A percentile compares a stretch with the other conserved stretches of the same genome.
phyloP scores from a whole-genome alignment of 2,888 invertebrate species.

The Nomada fabriciana region DNA sequence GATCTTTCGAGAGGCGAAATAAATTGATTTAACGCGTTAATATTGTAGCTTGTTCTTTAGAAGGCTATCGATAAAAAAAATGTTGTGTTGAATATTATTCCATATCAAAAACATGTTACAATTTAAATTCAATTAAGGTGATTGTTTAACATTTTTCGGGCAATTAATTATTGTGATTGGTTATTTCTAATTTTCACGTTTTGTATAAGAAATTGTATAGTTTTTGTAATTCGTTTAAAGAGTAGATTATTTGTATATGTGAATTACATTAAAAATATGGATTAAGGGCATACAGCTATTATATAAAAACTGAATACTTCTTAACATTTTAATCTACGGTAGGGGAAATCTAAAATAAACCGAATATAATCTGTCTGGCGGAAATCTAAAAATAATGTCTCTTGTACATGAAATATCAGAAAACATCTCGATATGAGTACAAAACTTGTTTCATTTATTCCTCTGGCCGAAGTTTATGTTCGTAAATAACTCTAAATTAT shows the following conservation, averaged over 20 bases:
- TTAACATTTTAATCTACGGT: too few relatives aligned
- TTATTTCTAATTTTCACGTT: too few relatives aligned
- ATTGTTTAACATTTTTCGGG: too few relatives aligned
- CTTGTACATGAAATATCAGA: background rate
- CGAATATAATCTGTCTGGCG: conserved; percentile 15
- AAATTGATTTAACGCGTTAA: conserved; percentile 3
- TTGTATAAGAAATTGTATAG: too few relatives aligned
- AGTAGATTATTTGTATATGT: too few relatives aligned
- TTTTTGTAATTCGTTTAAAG: too few relatives aligned
- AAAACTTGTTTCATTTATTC: background rate
- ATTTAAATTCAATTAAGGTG: too few relatives aligned
- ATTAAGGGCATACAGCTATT: background rate
- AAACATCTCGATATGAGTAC: background rate
- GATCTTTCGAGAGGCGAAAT: background rate
- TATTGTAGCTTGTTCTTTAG: background rate
- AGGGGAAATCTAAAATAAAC: conserved; percentile 10
- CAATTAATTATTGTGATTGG: too few relatives aligned
- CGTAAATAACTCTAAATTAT: background rate
- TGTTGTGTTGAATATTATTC: background rate
- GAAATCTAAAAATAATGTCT: conserved; percentile 49
- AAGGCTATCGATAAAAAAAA: background rate
- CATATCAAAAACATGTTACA: background rate
- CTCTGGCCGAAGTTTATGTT: background rate
- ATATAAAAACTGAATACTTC: too few relatives aligned
- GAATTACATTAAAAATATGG: background rate